Evolutionary conservation across 2,888 invertebrate genomes (phyloP).

Genomic region (Tenthredo notha): DNA sequence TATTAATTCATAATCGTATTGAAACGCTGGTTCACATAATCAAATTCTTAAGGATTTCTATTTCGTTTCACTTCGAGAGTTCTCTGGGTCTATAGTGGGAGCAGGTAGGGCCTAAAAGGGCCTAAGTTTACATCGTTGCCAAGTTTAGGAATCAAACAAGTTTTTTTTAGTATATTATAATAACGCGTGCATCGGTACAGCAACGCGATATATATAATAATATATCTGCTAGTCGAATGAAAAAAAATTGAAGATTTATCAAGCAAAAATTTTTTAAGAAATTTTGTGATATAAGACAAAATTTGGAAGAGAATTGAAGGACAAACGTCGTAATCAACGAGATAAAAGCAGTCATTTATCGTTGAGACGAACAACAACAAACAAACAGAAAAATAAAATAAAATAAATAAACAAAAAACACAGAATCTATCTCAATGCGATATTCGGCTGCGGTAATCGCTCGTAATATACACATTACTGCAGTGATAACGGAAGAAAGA

Average conservation of each 20-base stretch:
- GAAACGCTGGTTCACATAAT: neutral
- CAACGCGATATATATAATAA: too few relatives aligned
- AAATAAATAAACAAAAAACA: neutral
- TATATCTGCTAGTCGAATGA: too few relatives aligned
- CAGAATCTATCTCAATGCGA: neutral
- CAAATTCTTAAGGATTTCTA: constrained; percentile 8
- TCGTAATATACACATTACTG: neutral
- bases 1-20: neutral
- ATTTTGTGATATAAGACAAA: too few relatives aligned
- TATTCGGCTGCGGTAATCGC: neutral
- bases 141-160: constrained; percentile 35
- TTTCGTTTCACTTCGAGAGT: neutral
- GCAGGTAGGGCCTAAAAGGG: constrained; percentile 36
- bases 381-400: neutral
- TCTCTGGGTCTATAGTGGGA: neutral
- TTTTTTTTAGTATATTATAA: neutral
- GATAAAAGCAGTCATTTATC: neutral
- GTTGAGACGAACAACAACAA: neutral
- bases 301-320: neutral
- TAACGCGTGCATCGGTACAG: neutral
- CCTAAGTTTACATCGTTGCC: constrained; percentile 10
- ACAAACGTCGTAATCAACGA: neutral
- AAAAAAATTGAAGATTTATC: too few relatives aligned
- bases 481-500: neutral
- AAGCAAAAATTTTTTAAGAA: too few relatives aligned